phyloP scores from a whole-genome alignment of 2,888 invertebrate species.

The Eupithecia pulchellata region DNA sequence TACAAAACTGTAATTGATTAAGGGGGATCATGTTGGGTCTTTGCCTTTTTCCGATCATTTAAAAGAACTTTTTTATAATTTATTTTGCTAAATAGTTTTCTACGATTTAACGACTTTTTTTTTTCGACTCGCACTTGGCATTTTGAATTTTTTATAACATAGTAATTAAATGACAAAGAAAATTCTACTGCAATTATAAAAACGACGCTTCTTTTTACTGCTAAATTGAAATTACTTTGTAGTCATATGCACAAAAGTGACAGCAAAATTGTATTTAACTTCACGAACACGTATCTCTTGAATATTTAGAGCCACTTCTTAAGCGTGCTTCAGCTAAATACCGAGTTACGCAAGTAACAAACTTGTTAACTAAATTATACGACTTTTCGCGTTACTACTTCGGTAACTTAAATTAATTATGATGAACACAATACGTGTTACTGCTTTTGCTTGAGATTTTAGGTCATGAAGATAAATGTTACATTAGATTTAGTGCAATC shows the following conservation, averaged over 20 bases:
- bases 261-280: constrained; percentile 12
- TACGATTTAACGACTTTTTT: no score
- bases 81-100: neutral
- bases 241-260: neutral
- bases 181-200: neutral
- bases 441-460: constrained; percentile 37
- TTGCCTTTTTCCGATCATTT: no score
- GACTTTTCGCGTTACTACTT: constrained; percentile 61
- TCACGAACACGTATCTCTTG: constrained; percentile 19
- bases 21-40: no score
- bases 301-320: constrained; percentile 56
- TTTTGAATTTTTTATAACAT: neutral
- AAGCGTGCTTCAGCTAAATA: constrained; percentile 59
- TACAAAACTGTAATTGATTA: no score
- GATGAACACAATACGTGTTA: constrained; percentile 54
- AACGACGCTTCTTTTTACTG: neutral
- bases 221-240: neutral
- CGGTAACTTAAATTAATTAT: constrained; percentile 62
- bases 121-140: neutral
- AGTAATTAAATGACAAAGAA: neutral
- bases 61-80: neutral
- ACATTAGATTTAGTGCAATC: constrained; percentile 3
- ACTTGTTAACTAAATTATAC: constrained; percentile 67
- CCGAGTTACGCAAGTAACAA: constrained; percentile 59
- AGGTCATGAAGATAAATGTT: constrained; percentile 11